Evolutionary conservation across 2,797 vertebrate genomes (phyloP).

Genomic region (Sphenopsis melanotis): DNA sequence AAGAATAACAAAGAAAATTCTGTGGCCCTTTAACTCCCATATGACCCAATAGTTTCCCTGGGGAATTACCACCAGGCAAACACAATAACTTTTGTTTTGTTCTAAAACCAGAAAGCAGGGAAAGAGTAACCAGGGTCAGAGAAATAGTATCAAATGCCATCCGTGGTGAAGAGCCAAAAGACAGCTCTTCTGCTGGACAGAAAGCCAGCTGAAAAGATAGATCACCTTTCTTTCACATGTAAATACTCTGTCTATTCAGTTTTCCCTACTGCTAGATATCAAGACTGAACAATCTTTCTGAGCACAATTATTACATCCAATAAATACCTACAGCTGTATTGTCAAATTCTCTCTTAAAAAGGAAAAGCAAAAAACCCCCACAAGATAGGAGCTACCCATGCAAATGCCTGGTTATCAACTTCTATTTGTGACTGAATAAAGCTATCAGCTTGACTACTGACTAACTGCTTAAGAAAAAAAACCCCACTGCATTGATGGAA

Average conservation of each 20-base stretch:
- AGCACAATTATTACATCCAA: neutral
- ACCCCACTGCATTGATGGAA: neutral
- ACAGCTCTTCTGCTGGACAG: neutral
- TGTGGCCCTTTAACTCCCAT: neutral
- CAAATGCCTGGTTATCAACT: neutral
- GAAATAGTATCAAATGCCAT: neutral
- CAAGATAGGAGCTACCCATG: neutral
- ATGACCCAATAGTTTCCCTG: neutral
- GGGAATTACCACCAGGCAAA: neutral
- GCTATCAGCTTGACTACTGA: neutral
- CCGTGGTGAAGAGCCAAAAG: neutral
- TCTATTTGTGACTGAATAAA: neutral
- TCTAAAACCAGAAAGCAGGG: neutral
- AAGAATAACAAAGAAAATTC: neutral
- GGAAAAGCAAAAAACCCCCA: accelerated
- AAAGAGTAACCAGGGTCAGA: neutral
- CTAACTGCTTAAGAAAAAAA: neutral
- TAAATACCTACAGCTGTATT: neutral
- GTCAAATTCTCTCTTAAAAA: neutral
- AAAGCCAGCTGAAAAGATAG: neutral
- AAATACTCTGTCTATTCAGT: neutral
- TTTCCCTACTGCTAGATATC: neutral
- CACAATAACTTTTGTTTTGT: neutral
- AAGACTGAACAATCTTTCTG: neutral
- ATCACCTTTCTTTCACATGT: neutral